phyloP scores from a whole-genome alignment of 1,140 invertebrate species.

The Brachionus paranguensis region DNA sequence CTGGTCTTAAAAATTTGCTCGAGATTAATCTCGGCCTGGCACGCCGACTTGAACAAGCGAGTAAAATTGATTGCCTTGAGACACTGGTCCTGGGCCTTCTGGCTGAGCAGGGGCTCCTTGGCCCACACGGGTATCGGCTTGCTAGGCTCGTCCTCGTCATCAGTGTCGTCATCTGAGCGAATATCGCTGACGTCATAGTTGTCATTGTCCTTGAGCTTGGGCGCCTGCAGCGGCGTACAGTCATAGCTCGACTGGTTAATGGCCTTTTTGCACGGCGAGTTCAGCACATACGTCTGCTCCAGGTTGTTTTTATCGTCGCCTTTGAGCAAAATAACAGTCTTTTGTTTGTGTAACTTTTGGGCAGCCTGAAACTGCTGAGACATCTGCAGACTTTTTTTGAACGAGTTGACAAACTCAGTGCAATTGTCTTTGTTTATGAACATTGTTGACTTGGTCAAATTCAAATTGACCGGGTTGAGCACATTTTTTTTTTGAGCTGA shows the following conservation, averaged over 20 bases:
- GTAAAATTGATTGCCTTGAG: conserved; percentile 24
- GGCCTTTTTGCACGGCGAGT: neutral
- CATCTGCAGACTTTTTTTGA: conserved; percentile 29
- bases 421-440: conserved; percentile 18
- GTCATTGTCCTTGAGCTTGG: conserved; percentile 39
- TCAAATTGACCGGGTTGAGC: neutral
- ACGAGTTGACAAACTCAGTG: neutral
- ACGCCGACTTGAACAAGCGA: neutral
- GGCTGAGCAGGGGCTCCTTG: conserved; percentile 42
- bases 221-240: neutral
- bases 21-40: neutral
- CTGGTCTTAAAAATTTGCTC: conserved; percentile 13
- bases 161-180: conserved; percentile 44
- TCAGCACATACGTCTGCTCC: conserved; percentile 2
- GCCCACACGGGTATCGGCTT: conserved; percentile 44
- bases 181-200: conserved; percentile 45
- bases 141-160: conserved; percentile 43
- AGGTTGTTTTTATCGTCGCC: neutral
- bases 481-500: conserved; percentile 7
- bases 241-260: neutral
- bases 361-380: neutral
- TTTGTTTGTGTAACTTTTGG: conserved; percentile 9
- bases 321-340: neutral
- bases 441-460: neutral
- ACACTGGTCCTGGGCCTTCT: conserved; percentile 27